Evolutionary conservation across 1,140 invertebrate species (phyloP).

Genomic region (Ceratina calcarata): DNA sequence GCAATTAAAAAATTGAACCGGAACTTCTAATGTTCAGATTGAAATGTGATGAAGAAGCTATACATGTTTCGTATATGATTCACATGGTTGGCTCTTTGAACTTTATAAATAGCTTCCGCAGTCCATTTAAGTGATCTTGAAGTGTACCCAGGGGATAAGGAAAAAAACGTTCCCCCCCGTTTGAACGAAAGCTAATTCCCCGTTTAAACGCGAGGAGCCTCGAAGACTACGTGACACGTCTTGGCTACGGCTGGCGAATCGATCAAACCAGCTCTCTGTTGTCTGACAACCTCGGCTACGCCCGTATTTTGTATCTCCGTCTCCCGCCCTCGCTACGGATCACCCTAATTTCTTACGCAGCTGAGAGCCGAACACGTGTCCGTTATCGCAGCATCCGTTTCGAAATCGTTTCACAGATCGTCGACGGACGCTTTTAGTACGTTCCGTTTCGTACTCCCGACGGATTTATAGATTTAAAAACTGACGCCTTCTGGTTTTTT

Average conservation of each 20-base stretch:
- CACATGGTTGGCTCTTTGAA: no score
- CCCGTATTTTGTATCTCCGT: background rate
- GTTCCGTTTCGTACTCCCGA: no score
- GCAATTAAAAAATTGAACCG: no score
- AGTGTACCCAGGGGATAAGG: no score
- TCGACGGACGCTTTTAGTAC: slow-evolving; percentile 40
- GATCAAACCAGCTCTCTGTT: slow-evolving; percentile 52
- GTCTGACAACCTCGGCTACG: slow-evolving; percentile 40
- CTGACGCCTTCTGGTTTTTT: slow-evolving; percentile 1
- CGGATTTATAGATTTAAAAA: slow-evolving; percentile 25
- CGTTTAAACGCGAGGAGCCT: slow-evolving; percentile 14
- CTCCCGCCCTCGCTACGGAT: slow-evolving; percentile 1
- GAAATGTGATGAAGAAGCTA: no score
- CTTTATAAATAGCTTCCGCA: no score
- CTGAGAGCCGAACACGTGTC: slow-evolving; percentile 64
- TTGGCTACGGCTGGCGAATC: slow-evolving; percentile 57
- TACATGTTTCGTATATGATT: no score
- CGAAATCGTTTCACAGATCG: slow-evolving; percentile 42
- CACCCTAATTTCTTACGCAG: slow-evolving; percentile 56
- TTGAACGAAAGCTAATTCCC: slow-evolving; percentile 34
- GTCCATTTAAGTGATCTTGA: no score
- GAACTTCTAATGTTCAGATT: no score
- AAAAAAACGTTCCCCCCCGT: slow-evolving; percentile 12
- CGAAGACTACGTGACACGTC: slow-evolving; percentile 40
- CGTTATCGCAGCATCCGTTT: background rate